Base-by-base conservation (phyloP, 2,888 invertebrate species). In the Lingula anatina region DNA sequence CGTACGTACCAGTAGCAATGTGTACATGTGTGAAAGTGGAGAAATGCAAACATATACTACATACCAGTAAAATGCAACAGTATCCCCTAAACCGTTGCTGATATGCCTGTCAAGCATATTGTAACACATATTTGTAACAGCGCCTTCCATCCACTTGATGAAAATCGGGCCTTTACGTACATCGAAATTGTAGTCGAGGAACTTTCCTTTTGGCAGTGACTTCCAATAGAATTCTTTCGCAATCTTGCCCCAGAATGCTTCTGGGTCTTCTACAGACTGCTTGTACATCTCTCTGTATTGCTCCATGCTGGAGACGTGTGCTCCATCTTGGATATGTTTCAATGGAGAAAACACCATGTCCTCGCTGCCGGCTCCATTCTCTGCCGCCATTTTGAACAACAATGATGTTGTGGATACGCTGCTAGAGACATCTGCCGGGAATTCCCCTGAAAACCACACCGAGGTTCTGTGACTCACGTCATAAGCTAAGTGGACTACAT, bases 131-230 rank as follows among this genome's bases (percentile, higher is more conserved):
- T 99, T 99, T 37, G 96, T 97, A 35, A 87, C 85, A 3, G 90
- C 90, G 9, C 93, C 96, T 67, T 90, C 88, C 86, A 99, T 86
- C 90, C 94, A 99, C 78, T 90, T 91, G 41, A 92, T 87, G 65
- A 83, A 89, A 63, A 99, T 86, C 12, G 88, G 87, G 44, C 97
- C 97, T 75, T 91, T 88, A 57, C 83, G 57, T 44, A 87, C 77
- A 77, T 97, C 88, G 74, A 97, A 96, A 79, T 97, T 97, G 78
- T 88, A 95, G 15, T 87, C 86, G 66, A 89, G 81, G 72, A 94
- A 90, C 62, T 87, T 86, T 50, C 86, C 85, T 15, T 63, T 67
- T 57, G 87, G 83, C 44, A 85, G 63, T 18, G 64, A 63, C 59
- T 71, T 89, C 90, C 95, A 99, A 76, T 92, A 85, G 72, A 97